Percentiles rank a stretch among this genome's conserved stretches.
Evolutionary conservation across 92 coral and sea anemone species (phyloP).

Genomic region (Porites cylindrica): DNA sequence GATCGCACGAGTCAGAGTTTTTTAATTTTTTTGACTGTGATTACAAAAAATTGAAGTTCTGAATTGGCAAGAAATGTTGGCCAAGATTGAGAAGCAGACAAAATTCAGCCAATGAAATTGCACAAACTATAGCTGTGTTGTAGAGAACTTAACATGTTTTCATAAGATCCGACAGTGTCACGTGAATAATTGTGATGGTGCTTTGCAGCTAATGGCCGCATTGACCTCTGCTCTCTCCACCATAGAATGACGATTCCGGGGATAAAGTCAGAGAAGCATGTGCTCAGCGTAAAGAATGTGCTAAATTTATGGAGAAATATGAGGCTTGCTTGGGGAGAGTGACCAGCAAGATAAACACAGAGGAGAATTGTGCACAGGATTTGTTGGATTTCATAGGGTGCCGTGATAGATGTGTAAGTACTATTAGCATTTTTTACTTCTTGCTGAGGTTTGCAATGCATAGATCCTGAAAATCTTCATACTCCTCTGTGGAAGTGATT

Average conservation of each 20-base stretch:
- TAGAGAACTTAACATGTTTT: not conserved
- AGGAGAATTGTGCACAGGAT: conserved; percentile 96
- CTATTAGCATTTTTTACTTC: not conserved
- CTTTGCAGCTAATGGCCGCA: not conserved
- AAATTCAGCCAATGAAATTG: not conserved
- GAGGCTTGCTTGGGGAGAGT: conserved; percentile 77
- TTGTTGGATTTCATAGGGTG: conserved; percentile 95
- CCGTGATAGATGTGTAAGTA: conserved; percentile 96
- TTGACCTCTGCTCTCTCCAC: conserved; percentile 2
- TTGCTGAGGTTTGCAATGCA: too few species aligned
- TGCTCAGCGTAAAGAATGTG: conserved; percentile 74
- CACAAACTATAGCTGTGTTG: not conserved
- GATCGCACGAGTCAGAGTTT: too few species aligned
- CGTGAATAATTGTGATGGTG: not conserved
- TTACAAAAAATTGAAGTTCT: too few species aligned
- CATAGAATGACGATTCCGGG: conserved; percentile 55
- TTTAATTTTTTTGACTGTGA: too few species aligned
- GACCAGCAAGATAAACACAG: conserved; percentile 79
- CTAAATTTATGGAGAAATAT: conserved; percentile 68
- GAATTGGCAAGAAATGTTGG: too few species aligned
- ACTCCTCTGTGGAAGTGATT: too few species aligned
- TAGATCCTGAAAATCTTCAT: too few species aligned
- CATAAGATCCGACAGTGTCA: not conserved
- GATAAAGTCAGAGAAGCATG: conserved; percentile 86
- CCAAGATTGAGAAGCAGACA: too few species aligned